A percentile compares a stretch with the other conserved stretches of the same genome.
Conservation (phyloP, 2,113 vertebrate species). For the Hydrolagus affinis region DNA sequence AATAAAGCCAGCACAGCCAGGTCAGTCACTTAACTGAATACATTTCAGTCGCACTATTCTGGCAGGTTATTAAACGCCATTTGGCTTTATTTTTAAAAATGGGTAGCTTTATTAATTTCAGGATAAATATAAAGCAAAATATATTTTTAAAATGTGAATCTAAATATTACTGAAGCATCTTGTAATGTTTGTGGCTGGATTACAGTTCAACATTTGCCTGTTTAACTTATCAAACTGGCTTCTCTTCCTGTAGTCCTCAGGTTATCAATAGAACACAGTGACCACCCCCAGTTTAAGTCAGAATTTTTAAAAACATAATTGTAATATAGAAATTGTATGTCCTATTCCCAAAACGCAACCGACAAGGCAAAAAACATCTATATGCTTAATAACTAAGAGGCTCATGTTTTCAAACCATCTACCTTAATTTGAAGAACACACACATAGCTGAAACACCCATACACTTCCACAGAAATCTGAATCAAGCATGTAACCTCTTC, state of each 20-base stretch:
- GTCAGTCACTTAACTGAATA: not conserved
- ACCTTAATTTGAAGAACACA: slow-evolving; percentile 20
- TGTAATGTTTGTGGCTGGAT: not conserved
- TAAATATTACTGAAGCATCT: not conserved
- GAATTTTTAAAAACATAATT: not conserved
- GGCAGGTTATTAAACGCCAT: not conserved
- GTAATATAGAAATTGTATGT: not conserved
- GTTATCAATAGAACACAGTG: not conserved
- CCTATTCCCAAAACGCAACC: not conserved
- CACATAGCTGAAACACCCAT: slow-evolving; percentile 35
- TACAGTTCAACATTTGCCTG: not conserved
- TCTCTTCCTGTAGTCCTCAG: not conserved
- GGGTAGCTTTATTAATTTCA: not conserved
- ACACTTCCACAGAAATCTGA: slow-evolving; percentile 46
- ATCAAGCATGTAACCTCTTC: not conserved
- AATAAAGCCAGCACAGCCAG: not conserved
- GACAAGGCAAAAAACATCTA: not conserved
- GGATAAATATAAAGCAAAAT: not conserved
- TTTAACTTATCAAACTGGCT: not conserved
- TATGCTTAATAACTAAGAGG: not conserved
- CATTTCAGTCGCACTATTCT: not conserved
- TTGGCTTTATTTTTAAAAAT: not conserved
- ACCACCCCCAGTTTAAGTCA: not conserved
- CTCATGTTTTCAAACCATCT: not conserved
- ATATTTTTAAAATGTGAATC: not conserved